Conservation (phyloP, 2,797 vertebrate species). For the Enteromius anoplus region DNA sequence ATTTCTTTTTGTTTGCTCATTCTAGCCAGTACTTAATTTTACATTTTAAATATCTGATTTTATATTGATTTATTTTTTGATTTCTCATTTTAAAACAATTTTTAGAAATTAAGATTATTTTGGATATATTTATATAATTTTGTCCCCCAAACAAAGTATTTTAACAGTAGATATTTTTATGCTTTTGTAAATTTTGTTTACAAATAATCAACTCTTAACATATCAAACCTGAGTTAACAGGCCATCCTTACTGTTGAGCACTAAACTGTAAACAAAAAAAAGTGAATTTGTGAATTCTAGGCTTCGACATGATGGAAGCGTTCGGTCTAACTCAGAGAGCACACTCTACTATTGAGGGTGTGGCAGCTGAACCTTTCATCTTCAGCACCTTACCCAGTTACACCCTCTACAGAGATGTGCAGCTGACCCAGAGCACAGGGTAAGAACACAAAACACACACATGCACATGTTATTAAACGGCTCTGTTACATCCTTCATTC, state of each 20-base stretch:
- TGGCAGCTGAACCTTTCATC: constrained; percentile 85
- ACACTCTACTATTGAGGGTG: constrained; percentile 85
- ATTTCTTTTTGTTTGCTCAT: neutral
- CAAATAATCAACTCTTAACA: neutral
- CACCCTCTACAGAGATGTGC: constrained; percentile 84
- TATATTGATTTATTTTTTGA: neutral
- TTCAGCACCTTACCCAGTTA: constrained; percentile 82
- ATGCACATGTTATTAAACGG: neutral
- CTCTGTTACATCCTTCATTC: neutral
- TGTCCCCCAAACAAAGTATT: neutral
- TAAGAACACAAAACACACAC: constrained; percentile 63
- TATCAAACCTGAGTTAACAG: neutral
- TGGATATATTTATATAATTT: neutral
- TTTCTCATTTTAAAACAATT: neutral
- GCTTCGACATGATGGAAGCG: constrained; percentile 92
- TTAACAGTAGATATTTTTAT: neutral
- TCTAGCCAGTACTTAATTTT: neutral
- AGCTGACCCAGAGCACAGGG: constrained; percentile 88
- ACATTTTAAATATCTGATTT: neutral
- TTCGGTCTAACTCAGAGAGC: constrained; percentile 87
- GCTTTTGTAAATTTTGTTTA: neutral
- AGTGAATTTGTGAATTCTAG: constrained; percentile 66
- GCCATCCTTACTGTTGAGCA: neutral
- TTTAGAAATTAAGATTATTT: neutral
- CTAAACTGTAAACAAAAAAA: neutral